Evolutionary conservation across 2,888 invertebrate species (phyloP).

Genomic region (Polydrusus pterygomalis): DNA sequence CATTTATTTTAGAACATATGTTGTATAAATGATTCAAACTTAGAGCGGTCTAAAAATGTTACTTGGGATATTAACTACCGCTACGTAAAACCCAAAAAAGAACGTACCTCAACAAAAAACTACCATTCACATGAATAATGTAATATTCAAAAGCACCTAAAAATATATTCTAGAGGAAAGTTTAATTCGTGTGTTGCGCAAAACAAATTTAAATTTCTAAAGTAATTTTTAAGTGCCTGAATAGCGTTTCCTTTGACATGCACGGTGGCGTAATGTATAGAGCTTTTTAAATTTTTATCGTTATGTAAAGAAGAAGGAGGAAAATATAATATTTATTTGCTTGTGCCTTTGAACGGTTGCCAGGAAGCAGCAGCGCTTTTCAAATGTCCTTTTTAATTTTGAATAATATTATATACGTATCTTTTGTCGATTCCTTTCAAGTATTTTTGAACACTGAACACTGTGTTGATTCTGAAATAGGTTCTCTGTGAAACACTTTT

Average conservation of each 20-base stretch:
- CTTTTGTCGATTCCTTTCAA: not conserved
- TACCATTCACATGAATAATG: constrained; percentile 7
- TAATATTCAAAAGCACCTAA: not conserved
- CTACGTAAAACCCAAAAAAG: not conserved
- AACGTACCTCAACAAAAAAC: not conserved
- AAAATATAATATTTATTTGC: constrained; percentile 43
- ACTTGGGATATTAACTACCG: too few species aligned
- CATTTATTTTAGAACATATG: too few species aligned
- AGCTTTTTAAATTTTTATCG: constrained; percentile 35
- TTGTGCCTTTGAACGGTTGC: constrained; percentile 23
- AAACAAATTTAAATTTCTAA: constrained; percentile 46
- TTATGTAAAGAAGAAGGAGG: constrained; percentile 27
- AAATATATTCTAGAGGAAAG: constrained; percentile 38
- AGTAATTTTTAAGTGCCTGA: constrained; percentile 50
- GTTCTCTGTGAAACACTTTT: too few species aligned
- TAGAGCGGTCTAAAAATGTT: too few species aligned
- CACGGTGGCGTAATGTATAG: constrained; percentile 19
- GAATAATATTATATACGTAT: constrained; percentile 9
- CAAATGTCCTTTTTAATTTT: constrained; percentile 24
- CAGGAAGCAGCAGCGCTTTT: constrained; percentile 10
- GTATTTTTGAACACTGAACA: too few species aligned
- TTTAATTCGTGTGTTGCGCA: constrained; percentile 35
- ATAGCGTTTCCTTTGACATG: constrained; percentile 38
- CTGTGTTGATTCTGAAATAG: too few species aligned
- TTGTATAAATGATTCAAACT: too few species aligned